Percentiles rank a stretch among this genome's conserved stretches.
phyloP scores from a whole-genome alignment of 2,888 invertebrate species.

The Hipparchia semele region DNA sequence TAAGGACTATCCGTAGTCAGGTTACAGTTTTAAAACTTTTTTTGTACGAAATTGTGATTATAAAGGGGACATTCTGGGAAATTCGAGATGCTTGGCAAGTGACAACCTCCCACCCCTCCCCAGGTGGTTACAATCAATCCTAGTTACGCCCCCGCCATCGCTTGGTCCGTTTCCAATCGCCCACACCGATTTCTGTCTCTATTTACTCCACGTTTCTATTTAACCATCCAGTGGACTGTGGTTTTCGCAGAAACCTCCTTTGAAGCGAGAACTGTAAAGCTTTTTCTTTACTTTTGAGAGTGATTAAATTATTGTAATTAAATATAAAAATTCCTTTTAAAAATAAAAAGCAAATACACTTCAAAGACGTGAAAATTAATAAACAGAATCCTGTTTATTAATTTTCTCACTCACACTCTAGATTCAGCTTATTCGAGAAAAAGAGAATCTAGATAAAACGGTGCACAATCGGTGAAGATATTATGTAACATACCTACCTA shows the following conservation, averaged over 20 bases:
- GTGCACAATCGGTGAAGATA: too few species aligned
- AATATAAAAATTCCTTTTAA: too few species aligned
- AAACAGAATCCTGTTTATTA: too few species aligned
- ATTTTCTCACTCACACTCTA: too few species aligned
- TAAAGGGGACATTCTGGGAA: neutral
- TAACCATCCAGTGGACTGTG: neutral
- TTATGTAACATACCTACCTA: too few species aligned
- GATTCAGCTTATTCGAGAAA: too few species aligned
- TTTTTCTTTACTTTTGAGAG: neutral
- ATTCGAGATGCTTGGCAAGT: neutral
- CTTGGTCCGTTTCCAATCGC: neutral
- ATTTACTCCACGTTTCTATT: neutral
- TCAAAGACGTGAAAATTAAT: too few species aligned
- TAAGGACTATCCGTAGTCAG: too few species aligned
- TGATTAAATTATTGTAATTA: neutral
- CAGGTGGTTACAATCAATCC: slow-evolving; percentile 9
- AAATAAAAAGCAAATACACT: too few species aligned
- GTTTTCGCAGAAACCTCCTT: slow-evolving; percentile 2
- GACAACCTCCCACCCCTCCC: neutral
- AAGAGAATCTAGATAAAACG: too few species aligned
- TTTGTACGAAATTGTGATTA: neutral
- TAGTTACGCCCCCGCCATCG: neutral
- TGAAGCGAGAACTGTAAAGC: neutral
- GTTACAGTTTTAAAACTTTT: too few species aligned
- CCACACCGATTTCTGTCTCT: neutral